phyloP scores from a whole-genome alignment of 2,113 vertebrate genomes.

The Gorsachius goisagi region DNA sequence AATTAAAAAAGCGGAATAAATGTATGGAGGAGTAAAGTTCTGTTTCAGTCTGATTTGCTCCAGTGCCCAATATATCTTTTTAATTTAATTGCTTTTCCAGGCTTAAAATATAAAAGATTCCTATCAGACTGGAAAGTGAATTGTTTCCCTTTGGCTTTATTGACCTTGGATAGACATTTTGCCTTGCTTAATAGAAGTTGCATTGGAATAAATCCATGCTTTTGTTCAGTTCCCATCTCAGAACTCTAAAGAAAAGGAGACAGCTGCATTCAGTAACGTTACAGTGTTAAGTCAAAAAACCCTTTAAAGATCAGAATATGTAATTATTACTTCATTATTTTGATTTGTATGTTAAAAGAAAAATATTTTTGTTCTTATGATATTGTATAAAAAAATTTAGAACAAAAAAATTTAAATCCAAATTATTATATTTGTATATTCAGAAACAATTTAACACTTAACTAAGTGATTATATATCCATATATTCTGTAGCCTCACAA shows the following conservation, averaged over 20 bases:
- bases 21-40: neutral
- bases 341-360: neutral
- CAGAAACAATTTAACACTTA: neutral
- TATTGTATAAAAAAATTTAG: neutral
- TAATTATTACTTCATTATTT: neutral
- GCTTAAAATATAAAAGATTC: neutral
- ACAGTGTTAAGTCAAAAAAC: neutral
- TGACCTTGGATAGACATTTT: neutral
- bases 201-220: neutral
- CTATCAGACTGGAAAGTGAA: neutral
- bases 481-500: neutral
- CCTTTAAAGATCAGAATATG: neutral
- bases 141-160: neutral
- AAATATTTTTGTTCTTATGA: neutral
- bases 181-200: neutral
- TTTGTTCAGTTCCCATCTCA: neutral
- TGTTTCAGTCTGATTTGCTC: neutral
- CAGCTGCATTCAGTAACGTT: neutral
- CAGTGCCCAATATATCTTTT: neutral
- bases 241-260: neutral
- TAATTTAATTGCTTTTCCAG: neutral
- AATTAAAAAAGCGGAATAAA: neutral
- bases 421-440: neutral
- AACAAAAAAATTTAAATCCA: neutral
- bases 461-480: neutral